phyloP scores from a whole-genome alignment of 1,140 invertebrate species.

The Heterodera schachtii region DNA sequence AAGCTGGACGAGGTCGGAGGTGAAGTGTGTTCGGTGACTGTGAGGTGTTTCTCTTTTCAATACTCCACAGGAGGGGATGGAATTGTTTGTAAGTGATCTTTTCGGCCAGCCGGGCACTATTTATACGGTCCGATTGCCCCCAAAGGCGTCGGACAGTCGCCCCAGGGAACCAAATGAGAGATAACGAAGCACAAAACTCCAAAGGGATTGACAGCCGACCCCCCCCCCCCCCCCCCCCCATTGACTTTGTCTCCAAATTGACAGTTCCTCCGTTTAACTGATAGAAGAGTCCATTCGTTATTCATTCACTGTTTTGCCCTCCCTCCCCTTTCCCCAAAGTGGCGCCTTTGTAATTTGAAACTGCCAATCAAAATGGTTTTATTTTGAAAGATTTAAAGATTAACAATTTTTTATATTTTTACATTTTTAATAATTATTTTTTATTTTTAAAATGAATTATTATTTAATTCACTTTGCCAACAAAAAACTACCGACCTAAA shows the following conservation, averaged over 20 bases:
- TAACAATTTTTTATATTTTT: no score
- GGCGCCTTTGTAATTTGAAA: background rate
- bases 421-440: no score
- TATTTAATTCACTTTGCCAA: no score
- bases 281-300: background rate
- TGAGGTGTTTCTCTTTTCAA: no score
- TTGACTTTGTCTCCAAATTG: background rate
- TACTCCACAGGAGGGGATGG: background rate
- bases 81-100: background rate
- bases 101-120: background rate
- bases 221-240: background rate
- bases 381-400: background rate
- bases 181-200: conserved; percentile 1
- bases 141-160: background rate
- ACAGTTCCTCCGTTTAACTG: background rate
- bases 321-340: no score
- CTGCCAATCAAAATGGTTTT: background rate
- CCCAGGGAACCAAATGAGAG: background rate
- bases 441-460: no score
- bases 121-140: background rate
- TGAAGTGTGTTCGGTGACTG: background rate
- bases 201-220: background rate
- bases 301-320: background rate
- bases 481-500: no score
- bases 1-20: background rate